Base-by-base conservation (phyloP, 2,888 invertebrate species). In the Ophion obscuratus region DNA sequence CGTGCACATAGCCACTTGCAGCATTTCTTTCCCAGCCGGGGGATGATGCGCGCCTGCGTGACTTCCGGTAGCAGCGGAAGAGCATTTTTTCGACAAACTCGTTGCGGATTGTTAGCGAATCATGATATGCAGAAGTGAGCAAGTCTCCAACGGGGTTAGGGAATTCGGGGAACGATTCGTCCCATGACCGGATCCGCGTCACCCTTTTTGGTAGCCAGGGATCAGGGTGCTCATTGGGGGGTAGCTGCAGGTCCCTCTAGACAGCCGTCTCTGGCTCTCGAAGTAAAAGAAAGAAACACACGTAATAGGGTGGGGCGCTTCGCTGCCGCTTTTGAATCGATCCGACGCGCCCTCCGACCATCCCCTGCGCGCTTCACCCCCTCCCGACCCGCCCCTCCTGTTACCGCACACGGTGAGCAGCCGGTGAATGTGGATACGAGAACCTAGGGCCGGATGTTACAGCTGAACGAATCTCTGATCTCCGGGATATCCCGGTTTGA, bases 261-360 rank as follows among this genome's bases (percentile, higher is more conserved):
- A 57, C 17, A 44, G 40, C 3, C 40, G 24, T 61, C 61, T 78
- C 44, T 73, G 81, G 71, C 64, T 44, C 71, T 57, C 70, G 75
- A 36, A 84, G 85, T 70, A 76, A 89, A 91, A 92, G 91, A 92
- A 84, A 78, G 24, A 64, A 24, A 75, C 92, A 92, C 90, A 90
- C 90, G 92, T 92, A 92, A 92, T 91, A 91, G 93, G 92, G 92
- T 92, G 91, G 92, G 92, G 92, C 92, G 92, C 89, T 92, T 91
- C 89, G 91, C 92, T 91, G 90, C 91, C 91, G 93, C 92, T 93
- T 92, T 93, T 93, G 92, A 93, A 93, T 93, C 93, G 93, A 93
- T 93, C 93, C 93, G 89, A 91, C 90, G 90, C 89, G 73, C 67
- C 70, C 75, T 36, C 59, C 66, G 47, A 61, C 36, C 76, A 31